Evolutionary conservation across 2,797 vertebrate species (phyloP), one percentile per base, ranked within the genome.

Genomic region (Enteromius anoplus): DNA sequence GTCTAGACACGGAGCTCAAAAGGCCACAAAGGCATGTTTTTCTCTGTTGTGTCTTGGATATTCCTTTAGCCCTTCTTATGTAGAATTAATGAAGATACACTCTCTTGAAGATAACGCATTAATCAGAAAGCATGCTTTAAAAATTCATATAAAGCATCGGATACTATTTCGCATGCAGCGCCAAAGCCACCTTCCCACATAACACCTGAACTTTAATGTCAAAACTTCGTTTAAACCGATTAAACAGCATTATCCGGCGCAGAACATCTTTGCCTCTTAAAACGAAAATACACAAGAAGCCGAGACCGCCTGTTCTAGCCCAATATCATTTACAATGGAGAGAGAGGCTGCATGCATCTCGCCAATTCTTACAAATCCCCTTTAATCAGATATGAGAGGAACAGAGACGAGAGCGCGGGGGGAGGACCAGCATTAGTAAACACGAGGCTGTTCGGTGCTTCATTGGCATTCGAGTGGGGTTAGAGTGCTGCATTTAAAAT

Each of bases 391-490:
- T 96, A 97, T 97, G 96, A 97, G 96, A 96, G 96, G 96, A 95
- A 93, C 93, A 94, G 94, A 91, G 93, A 94, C 93, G 94, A 94
- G 93, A 93, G 94, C 94, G 93, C 95, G 94, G 95, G 95, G 76
- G 81, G 95, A 96, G 93, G 96, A 96, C 5, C 32, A 96, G 98
- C 97, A 99, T 99, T 98, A 99, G 98, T 98, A 99, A 98, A 97
- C 98, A 99, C 96, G 95, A 96, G 96, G 96, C 96, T 96, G 95
- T 96, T 97, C 96, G 95, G 95, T 95, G 93, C 96, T 97, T 99
- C 97, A 99, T 99, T 99, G 97, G 96, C 97, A 99, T 99, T 99
- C 98, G 96, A 98, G 97, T 95, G 96, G 97, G 97, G 97, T 97
- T 96, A 97, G 96, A 97, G 97, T 97, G 96, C 97, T 96, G 96